Conservation (phyloP, 2,113 vertebrate species). For the Ondatra zibethicus region DNA sequence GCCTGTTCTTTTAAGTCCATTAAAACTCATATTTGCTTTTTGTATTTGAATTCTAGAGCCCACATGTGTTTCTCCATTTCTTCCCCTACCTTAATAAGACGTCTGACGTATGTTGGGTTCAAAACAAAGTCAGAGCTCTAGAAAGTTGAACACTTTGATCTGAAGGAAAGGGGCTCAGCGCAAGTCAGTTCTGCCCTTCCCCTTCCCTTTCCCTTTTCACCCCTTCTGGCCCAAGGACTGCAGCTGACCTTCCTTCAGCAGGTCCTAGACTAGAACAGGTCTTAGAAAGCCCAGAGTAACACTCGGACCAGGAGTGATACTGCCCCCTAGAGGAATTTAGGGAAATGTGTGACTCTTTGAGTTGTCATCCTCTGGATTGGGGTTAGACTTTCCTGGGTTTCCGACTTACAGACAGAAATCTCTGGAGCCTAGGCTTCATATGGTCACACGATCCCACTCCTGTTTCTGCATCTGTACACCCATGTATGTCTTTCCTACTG, state of each 20-base stretch:
- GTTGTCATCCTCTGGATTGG: not conserved
- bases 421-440: not conserved
- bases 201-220: not conserved
- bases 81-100: too few relatives aligned
- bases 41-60: not conserved
- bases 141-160: not conserved
- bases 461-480: not conserved
- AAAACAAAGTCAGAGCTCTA: not conserved
- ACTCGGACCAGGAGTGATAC: not conserved
- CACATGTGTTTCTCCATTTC: not conserved
- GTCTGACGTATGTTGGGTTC: not conserved
- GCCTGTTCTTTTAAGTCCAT: not conserved
- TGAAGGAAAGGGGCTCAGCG: not conserved
- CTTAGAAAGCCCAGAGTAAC: not conserved
- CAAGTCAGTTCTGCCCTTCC: not conserved
- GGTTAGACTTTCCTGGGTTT: not conserved
- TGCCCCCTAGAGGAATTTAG: constrained; percentile 12
- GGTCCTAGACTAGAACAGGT: not conserved
- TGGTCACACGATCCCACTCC: not conserved
- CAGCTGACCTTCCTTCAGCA: not conserved
- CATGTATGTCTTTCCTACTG: not conserved
- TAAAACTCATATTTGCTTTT: constrained; percentile 1
- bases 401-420: not conserved
- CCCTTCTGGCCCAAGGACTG: not conserved
- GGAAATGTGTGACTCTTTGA: not conserved